These are phyloP conservation scores for Synanthedon tipuliformis DNA, from an alignment of 2,888 invertebrate species.

Conservation along the genomic window DNA sequence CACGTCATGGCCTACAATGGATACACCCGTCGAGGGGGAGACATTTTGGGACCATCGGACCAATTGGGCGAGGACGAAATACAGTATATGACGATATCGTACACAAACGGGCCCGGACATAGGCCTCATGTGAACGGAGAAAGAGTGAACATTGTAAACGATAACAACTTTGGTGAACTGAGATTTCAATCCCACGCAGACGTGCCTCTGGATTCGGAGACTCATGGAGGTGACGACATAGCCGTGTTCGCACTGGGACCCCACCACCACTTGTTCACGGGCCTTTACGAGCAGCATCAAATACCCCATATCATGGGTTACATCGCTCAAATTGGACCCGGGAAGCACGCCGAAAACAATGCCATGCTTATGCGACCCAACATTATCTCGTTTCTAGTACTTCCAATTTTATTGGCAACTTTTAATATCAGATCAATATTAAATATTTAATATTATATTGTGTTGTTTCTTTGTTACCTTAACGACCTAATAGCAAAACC, in stretches of 20 bases:
- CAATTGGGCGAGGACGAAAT: slow-evolving; percentile 53
- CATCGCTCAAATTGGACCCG: slow-evolving; percentile 76
- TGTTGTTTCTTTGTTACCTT: no score
- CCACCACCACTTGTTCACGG: slow-evolving; percentile 79
- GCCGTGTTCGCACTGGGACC: slow-evolving; percentile 79
- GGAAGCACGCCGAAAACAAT: slow-evolving; percentile 37
- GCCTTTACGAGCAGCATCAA: slow-evolving; percentile 80
- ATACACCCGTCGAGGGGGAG: slow-evolving; percentile 70
- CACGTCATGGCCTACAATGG: slow-evolving; percentile 78
- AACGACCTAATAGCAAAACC: no score
- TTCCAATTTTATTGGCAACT: not conserved
- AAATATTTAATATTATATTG: no score
- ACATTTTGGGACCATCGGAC: slow-evolving; percentile 46
- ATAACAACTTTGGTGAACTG: slow-evolving; percentile 21
- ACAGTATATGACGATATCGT: slow-evolving; percentile 72
- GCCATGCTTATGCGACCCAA: slow-evolving; percentile 2
- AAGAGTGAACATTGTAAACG: slow-evolving; percentile 54
- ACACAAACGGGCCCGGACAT: slow-evolving; percentile 74
- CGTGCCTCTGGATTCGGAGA: slow-evolving; percentile 71
- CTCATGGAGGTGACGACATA: slow-evolving; percentile 85
- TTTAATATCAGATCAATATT: no score
- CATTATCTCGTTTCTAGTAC: not conserved
- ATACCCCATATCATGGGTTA: slow-evolving; percentile 81
- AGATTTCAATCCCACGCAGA: slow-evolving; percentile 28
- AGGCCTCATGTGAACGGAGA: slow-evolving; percentile 27